Conservation (phyloP, 2,888 invertebrate species). For the Abscondita cerata region DNA sequence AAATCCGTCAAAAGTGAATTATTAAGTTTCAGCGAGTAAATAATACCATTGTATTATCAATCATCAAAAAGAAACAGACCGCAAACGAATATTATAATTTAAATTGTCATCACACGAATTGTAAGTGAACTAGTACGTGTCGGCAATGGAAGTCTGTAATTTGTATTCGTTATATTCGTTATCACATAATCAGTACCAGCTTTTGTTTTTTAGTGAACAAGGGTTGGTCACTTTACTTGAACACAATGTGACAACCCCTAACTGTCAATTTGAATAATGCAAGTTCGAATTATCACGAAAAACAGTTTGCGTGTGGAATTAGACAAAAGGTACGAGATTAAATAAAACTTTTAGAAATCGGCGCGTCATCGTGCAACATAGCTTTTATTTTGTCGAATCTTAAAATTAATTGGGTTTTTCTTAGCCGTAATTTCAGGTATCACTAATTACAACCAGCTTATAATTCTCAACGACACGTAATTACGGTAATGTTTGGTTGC, state of each 20-base stretch:
- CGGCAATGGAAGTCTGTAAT: slow-evolving; percentile 20
- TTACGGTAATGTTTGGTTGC: not conserved
- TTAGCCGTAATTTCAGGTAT: no score
- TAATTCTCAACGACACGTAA: slow-evolving; percentile 16
- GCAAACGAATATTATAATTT: slow-evolving; percentile 19
- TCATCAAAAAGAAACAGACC: slow-evolving; percentile 12
- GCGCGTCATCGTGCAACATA: no score
- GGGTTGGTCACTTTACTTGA: slow-evolving; percentile 32
- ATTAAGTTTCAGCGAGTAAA: slow-evolving; percentile 2
- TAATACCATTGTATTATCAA: not conserved
- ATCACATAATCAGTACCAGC: slow-evolving; percentile 23
- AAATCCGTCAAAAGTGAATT: not conserved
- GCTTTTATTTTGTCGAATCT: no score
- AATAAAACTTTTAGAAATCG: slow-evolving; percentile 13
- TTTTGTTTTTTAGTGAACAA: slow-evolving; percentile 31
- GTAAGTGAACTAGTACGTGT: slow-evolving; percentile 9
- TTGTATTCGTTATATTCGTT: slow-evolving; percentile 25
- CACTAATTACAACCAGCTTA: not conserved
- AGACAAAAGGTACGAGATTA: slow-evolving; percentile 12
- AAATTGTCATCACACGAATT: slow-evolving; percentile 21
- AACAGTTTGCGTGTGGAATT: slow-evolving; percentile 26
- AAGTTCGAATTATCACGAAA: slow-evolving; percentile 34
- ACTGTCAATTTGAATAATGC: slow-evolving; percentile 34
- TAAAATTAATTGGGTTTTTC: no score
- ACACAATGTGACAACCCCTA: slow-evolving; percentile 30